These are phyloP conservation scores for Mormyrus lacerda DNA, from an alignment of 2,113 vertebrate species.

Conservation along the genomic window DNA sequence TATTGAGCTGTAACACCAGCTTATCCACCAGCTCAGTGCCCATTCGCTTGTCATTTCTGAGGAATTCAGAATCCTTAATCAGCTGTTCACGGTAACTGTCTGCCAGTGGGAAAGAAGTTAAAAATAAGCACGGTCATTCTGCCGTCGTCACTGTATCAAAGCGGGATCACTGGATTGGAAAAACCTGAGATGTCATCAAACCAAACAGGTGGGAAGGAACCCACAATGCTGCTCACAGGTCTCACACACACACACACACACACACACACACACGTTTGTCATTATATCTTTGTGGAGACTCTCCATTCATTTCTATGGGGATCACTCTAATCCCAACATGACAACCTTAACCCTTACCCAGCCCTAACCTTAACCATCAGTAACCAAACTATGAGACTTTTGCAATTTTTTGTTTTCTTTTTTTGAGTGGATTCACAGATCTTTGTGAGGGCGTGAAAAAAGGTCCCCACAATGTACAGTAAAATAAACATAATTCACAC, in stretches of 20 bases:
- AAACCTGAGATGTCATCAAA: neutral
- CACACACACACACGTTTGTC: neutral
- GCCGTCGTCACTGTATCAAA: neutral
- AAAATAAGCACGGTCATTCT: neutral
- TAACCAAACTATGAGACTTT: too few species aligned
- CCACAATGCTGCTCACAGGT: neutral
- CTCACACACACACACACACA: neutral
- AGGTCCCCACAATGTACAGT: too few species aligned
- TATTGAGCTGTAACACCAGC: conserved; percentile 89
- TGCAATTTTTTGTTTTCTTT: too few species aligned
- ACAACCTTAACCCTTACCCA: too few species aligned
- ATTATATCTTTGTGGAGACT: too few species aligned
- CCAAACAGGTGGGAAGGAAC: neutral
- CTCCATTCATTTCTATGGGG: too few species aligned
- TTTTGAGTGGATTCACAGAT: too few species aligned
- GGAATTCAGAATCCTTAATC: conserved; percentile 72
- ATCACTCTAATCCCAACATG: too few species aligned
- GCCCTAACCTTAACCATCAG: too few species aligned
- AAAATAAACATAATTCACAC: too few species aligned
- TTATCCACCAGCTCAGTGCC: conserved; percentile 84
- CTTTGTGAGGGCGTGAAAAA: too few species aligned
- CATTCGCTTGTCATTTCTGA: conserved; percentile 65
- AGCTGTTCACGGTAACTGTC: conserved; percentile 75
- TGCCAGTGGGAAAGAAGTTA: conserved; percentile 23
- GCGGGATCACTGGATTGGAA: neutral